Conservation (phyloP, 2,113 vertebrate species). For the Sphyrna mokarran region DNA sequence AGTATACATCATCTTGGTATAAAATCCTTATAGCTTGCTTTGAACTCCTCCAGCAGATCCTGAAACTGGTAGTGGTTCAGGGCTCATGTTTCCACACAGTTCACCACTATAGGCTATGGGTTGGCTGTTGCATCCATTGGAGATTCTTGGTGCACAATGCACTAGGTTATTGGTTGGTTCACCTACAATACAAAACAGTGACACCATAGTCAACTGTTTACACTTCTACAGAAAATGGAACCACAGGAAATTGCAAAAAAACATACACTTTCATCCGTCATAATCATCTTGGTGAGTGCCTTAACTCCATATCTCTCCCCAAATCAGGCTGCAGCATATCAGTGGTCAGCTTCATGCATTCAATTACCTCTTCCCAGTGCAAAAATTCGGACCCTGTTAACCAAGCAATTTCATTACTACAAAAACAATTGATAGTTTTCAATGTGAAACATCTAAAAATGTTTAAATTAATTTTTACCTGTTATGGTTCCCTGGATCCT, state of each 20-base stretch:
- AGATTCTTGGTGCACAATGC: background rate
- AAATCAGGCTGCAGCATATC: background rate
- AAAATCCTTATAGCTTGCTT: background rate
- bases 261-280: background rate
- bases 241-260: background rate
- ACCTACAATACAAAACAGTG: background rate
- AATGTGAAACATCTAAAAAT: background rate
- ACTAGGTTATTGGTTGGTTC: background rate
- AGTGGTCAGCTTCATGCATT: conserved; percentile 4
- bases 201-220: background rate
- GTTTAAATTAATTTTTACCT: background rate
- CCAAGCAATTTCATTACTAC: background rate
- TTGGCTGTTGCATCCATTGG: too few species aligned
- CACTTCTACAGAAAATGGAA: background rate
- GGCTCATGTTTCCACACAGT: background rate
- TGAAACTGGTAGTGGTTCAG: background rate
- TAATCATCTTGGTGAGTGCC: background rate
- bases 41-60: background rate
- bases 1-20: background rate
- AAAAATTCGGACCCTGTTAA: background rate
- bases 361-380: background rate
- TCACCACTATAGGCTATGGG: background rate
- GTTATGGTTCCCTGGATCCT: background rate
- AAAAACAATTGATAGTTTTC: background rate
- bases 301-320: conserved; percentile 8